These are phyloP conservation scores for Grammomys surdaster DNA, from an alignment of 2,113 vertebrate species.

Conservation along the genomic window DNA sequence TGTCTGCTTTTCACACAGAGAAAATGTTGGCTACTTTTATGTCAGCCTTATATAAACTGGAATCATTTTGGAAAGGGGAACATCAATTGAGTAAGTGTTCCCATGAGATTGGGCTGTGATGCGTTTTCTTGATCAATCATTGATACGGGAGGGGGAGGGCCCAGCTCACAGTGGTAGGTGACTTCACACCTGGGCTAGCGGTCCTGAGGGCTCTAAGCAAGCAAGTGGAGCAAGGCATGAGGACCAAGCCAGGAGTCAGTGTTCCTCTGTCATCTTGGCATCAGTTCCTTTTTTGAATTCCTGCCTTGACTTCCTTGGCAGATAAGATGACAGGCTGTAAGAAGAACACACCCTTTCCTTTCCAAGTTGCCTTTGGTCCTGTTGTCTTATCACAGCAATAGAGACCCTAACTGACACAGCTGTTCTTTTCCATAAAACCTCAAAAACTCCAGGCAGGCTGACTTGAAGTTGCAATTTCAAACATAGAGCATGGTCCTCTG, in stretches of 20 bases:
- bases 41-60: not conserved
- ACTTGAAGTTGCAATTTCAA: not conserved
- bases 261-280: not conserved
- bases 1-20: not conserved
- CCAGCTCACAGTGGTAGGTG: not conserved
- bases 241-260: not conserved
- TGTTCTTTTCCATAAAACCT: not conserved
- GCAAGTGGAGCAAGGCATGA: not conserved
- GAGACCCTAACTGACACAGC: not conserved
- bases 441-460: not conserved
- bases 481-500: not conserved
- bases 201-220: not conserved
- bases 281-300: not conserved
- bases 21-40: not conserved
- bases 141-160: not conserved
- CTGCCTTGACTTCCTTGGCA: not conserved
- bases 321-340: not conserved
- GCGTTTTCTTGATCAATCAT: not conserved
- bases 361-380: not conserved
- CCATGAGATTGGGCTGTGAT: not conserved
- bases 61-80: not conserved
- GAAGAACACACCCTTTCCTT: not conserved
- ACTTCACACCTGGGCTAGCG: not conserved
- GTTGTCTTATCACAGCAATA: not conserved
- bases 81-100: not conserved